Evolutionary conservation across 2,888 invertebrate species (phyloP).

Genomic region (Palloptera scutellata): DNA sequence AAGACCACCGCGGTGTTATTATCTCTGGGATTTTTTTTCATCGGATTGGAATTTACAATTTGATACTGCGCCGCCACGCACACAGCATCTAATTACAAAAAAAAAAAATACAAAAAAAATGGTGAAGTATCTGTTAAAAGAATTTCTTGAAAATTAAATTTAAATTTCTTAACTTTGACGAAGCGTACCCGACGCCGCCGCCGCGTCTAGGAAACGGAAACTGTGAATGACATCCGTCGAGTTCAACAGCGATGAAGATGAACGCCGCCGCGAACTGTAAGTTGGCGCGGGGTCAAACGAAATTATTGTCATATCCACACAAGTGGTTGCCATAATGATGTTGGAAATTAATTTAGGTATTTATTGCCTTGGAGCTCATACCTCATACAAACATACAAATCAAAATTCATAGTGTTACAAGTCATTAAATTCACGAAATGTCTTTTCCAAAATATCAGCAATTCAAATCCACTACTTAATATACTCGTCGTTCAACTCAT

Average conservation of each 20-base stretch:
- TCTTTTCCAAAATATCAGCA: not conserved
- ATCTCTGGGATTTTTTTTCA: slow-evolving; percentile 18
- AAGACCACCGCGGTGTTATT: slow-evolving; percentile 41
- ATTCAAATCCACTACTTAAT: no score
- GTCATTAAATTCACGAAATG: slow-evolving; percentile 48
- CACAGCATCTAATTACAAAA: slow-evolving; percentile 29
- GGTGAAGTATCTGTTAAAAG: not conserved
- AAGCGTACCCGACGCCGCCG: not conserved
- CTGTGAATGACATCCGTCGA: slow-evolving; percentile 44
- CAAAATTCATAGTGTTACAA: slow-evolving; percentile 41
- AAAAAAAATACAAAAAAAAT: not conserved
- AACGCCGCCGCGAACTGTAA: not conserved
- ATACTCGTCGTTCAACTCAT: no score
- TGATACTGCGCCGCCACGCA: slow-evolving; percentile 20
- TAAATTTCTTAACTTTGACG: slow-evolving; percentile 18
- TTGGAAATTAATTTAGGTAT: slow-evolving; percentile 32
- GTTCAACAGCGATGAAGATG: slow-evolving; percentile 21
- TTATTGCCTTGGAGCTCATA: slow-evolving; percentile 15
- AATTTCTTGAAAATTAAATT: not conserved
- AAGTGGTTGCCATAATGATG: slow-evolving; percentile 36
- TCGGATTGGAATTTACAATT: slow-evolving; percentile 24
- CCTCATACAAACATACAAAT: not conserved
- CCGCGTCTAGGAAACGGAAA: slow-evolving; percentile 39
- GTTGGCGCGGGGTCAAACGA: slow-evolving; percentile 17
- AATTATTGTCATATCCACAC: not conserved